Conservation (phyloP, 2,797 vertebrate genomes). For the Malacoctenus gilli region DNA sequence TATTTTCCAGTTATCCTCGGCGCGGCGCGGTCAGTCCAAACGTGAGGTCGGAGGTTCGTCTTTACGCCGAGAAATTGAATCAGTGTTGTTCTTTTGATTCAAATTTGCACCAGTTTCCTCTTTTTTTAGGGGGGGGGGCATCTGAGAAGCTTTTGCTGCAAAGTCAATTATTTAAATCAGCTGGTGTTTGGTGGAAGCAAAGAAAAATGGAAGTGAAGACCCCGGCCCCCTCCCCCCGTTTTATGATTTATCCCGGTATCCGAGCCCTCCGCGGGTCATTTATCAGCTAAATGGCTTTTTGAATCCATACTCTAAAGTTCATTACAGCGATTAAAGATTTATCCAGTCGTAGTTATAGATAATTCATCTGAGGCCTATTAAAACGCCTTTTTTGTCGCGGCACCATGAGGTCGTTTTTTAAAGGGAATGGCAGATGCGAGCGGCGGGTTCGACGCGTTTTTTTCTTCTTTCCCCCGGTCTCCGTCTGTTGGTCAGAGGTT, state of each 20-base stretch:
- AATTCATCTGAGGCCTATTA: slow-evolving; percentile 78
- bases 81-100: slow-evolving; percentile 44
- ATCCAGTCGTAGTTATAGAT: slow-evolving; percentile 77
- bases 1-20: slow-evolving; percentile 35
- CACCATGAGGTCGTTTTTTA: slow-evolving; percentile 57
- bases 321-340: slow-evolving; percentile 81
- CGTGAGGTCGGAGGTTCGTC: slow-evolving; percentile 1
- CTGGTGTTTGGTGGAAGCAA: slow-evolving; percentile 49
- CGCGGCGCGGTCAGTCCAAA: slow-evolving; percentile 13
- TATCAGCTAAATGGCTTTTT: slow-evolving; percentile 80
- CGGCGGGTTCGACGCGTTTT: slow-evolving; percentile 32
- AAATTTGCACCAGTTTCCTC: slow-evolving; percentile 51
- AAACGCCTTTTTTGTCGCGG: slow-evolving; percentile 70
- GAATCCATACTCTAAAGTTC: slow-evolving; percentile 81
- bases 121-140: slow-evolving; percentile 69
- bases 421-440: slow-evolving; percentile 52
- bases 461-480: slow-evolving; percentile 14
- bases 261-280: slow-evolving; percentile 71
- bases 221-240: too few species aligned
- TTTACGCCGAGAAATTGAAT: slow-evolving; percentile 58
- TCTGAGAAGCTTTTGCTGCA: slow-evolving; percentile 48
- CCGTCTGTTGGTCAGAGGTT: slow-evolving; percentile 28
- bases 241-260: slow-evolving; percentile 75
- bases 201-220: slow-evolving; percentile 54
- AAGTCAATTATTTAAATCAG: slow-evolving; percentile 80